phyloP scores from a whole-genome alignment of 2,888 invertebrate species.

The Sminthurides aquaticus region DNA sequence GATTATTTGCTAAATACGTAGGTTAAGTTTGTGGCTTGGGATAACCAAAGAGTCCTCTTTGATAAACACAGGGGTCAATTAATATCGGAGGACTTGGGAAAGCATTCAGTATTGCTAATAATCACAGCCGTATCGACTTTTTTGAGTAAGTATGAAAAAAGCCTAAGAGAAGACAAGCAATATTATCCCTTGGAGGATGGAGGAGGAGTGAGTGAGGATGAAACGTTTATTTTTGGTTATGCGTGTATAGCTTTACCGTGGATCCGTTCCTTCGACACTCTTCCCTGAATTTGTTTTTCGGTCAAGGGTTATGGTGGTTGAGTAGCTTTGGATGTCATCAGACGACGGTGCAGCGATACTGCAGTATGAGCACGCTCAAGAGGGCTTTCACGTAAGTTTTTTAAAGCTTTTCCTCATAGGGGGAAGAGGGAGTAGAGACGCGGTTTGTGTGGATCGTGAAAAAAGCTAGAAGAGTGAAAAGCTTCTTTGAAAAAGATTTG shows the following conservation, averaged over 20 bases:
- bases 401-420: no score
- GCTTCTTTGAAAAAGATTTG: not conserved
- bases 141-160: constrained; percentile 30
- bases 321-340: constrained; percentile 44
- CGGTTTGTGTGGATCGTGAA: not conserved
- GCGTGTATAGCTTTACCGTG: constrained; percentile 34
- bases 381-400: constrained; percentile 32
- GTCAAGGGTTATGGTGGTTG: constrained; percentile 39
- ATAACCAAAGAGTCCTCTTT: not conserved
- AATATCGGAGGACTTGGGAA: constrained; percentile 45
- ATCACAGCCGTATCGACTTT: constrained; percentile 39
- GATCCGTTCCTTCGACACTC: constrained; percentile 40
- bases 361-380: constrained; percentile 38
- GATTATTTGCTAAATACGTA: no score
- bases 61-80: constrained; percentile 30
- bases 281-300: constrained; percentile 39
- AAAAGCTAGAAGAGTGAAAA: not conserved
- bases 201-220: no score
- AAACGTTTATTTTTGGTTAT: no score
- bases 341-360: constrained; percentile 45
- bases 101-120: constrained; percentile 44
- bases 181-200: no score
- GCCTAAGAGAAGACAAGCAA: not conserved
- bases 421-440: no score
- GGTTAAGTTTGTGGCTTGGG: no score